These are phyloP conservation scores for Cataglyphis rosenhaueri DNA, from an alignment of 2,888 invertebrate genomes.

Conservation along the genomic window DNA sequence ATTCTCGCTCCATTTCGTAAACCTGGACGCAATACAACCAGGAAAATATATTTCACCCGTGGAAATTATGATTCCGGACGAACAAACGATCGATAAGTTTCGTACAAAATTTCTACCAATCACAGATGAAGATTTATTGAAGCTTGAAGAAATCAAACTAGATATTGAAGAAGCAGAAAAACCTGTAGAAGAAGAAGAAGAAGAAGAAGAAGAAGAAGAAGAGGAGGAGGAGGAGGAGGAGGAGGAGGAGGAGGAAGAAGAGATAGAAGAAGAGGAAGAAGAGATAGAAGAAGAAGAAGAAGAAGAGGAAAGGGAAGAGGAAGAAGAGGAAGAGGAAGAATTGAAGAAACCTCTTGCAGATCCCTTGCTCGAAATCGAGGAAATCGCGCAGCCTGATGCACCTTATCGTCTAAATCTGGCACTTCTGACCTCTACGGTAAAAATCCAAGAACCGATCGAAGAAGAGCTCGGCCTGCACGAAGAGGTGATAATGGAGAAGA, in stretches of 20 bases:
- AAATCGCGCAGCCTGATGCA: constrained; percentile 76
- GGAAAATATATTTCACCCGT: constrained; percentile 66
- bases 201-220: constrained; percentile 58
- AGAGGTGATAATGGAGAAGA: constrained; percentile 71
- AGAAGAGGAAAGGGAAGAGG: background rate
- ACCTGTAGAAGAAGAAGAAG: constrained; percentile 46
- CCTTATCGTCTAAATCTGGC: constrained; percentile 80
- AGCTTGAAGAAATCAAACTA: constrained; percentile 34
- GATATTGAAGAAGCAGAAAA: constrained; percentile 23
- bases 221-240: constrained; percentile 47
- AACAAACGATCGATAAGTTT: constrained; percentile 63
- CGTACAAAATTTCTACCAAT: constrained; percentile 79
- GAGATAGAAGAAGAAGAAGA: constrained; percentile 42
- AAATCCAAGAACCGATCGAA: constrained; percentile 67
- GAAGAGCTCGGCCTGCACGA: constrained; percentile 59
- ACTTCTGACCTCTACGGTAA: constrained; percentile 79
- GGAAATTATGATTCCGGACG: constrained; percentile 63
- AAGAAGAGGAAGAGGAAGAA: background rate
- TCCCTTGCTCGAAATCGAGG: constrained; percentile 70
- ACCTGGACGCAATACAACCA: constrained; percentile 74
- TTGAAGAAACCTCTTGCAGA: constrained; percentile 64
- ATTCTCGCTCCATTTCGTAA: constrained; percentile 78
- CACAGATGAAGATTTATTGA: constrained; percentile 77
- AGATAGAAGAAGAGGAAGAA: constrained; percentile 41
- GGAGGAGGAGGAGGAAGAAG: constrained; percentile 59